phyloP scores from a whole-genome alignment of 1,140 invertebrate species.

The Drosophila setifemur region DNA sequence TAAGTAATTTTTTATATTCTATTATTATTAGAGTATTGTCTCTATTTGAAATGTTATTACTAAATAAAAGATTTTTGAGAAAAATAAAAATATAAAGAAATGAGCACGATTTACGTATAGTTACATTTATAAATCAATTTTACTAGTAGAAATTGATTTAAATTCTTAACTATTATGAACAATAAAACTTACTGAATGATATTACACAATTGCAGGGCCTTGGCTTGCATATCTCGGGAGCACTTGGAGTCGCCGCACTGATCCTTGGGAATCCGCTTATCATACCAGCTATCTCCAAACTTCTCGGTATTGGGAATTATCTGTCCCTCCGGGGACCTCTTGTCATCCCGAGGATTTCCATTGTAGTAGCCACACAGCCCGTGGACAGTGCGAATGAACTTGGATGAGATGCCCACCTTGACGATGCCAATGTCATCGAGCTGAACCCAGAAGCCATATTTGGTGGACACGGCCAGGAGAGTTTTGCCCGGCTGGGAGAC shows the following conservation, averaged over 20 bases:
- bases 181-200: conserved; percentile 82
- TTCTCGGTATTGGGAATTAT: conserved; percentile 85
- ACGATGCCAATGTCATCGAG: conserved; percentile 87
- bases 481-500: conserved; percentile 87
- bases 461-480: conserved; percentile 86
- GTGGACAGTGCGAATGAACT: conserved; percentile 86
- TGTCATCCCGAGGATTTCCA: conserved; percentile 86
- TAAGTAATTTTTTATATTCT: too few species aligned
- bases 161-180: neutral
- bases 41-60: too few species aligned
- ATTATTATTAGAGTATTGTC: too few species aligned
- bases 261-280: conserved; percentile 83
- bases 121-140: too few species aligned
- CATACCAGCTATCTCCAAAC: conserved; percentile 89
- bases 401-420: conserved; percentile 88
- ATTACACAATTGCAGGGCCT: conserved; percentile 86
- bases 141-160: too few species aligned
- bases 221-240: conserved; percentile 84
- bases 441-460: conserved; percentile 88
- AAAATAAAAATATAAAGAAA: too few species aligned
- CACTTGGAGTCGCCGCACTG: conserved; percentile 85
- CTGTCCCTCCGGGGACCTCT: conserved; percentile 86
- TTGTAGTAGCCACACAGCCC: conserved; percentile 92
- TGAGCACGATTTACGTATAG: too few species aligned
- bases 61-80: too few species aligned